Evolutionary conservation across 2,113 vertebrate genomes (phyloP), one percentile per base, ranked within the genome.

Genomic region (Cyprinodon brontotheroides): DNA sequence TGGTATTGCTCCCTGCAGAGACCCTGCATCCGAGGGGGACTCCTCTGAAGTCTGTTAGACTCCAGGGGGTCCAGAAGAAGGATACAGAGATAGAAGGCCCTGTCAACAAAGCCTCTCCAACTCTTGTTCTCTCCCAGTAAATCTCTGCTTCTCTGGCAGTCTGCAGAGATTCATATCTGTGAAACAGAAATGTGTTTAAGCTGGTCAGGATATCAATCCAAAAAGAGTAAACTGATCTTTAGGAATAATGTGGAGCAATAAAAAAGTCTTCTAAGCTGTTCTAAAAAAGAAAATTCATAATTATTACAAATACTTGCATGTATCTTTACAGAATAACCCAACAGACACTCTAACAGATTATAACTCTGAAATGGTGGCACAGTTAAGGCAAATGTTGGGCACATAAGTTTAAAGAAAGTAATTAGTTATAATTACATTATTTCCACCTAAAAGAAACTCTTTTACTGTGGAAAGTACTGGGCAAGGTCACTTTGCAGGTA

Each of bases 11-110:
- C 81, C 77, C 60, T 59, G 81, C 65, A 39, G 79, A 63, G 68
- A 61, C 57, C 73, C 67, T 64, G 76, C 72, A 61, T 81, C 82
- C 68, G 72, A 82, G 41, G 39, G 75, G 71, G 87, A 79, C 79
- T 86, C 80, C 77, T 41, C 60, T 47, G 63, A 72, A 74, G 80
- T 88, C 89, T 86, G 81, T 73, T 75, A 80, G 87, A 85, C 90
- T 87, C 86, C 72, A 66, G 78, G 79, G 85, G 89, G 79, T 66
- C 41, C 5, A 77, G 77, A 4, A 73, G 79, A 81, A 76, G 71
- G 64, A 80, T 57, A 69, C 74, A 43, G 60, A 86, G 80, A 86
- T 70, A 14, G 72, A 87, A 64, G 80, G 65, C 17, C 72, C 84
- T 71, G 77, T 86, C 90, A 75, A 68, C 76, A 47, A 75, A 83